Evolutionary conservation across 2,888 invertebrate species (phyloP).

Genomic region (Clepsis dumicolana): DNA sequence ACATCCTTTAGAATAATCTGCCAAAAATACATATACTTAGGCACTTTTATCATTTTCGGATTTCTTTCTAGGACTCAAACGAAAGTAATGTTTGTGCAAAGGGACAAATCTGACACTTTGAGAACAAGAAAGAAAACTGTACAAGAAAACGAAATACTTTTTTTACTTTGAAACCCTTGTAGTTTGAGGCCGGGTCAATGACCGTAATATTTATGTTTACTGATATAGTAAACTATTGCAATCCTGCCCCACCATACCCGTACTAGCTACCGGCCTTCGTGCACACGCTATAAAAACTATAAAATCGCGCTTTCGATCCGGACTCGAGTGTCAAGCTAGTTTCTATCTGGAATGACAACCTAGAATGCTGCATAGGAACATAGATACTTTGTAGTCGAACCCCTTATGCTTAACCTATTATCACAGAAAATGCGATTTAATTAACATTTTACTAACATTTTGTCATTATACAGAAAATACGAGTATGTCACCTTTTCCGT

Average conservation of each 20-base stretch:
- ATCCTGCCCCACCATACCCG: conserved; percentile 53
- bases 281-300: conserved; percentile 63
- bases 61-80: no score
- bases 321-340: conserved; percentile 64
- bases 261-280: conserved; percentile 57
- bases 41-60: no score
- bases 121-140: neutral
- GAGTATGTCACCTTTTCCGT: no score
- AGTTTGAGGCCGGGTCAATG: conserved; percentile 29
- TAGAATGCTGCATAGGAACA: conserved; percentile 41
- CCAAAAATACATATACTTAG: no score
- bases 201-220: conserved; percentile 33
- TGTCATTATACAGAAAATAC: no score
- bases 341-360: conserved; percentile 73
- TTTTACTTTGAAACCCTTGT: neutral
- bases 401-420: neutral
- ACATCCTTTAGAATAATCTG: no score
- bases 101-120: no score
- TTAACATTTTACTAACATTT: no score
- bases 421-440: no score
- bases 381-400: neutral
- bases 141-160: neutral
- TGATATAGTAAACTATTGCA: conserved; percentile 45
- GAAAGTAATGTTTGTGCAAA: no score
- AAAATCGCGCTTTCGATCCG: conserved; percentile 81